A percentile compares a stretch with the other conserved stretches of the same genome.
phyloP scores from a whole-genome alignment of 2,888 invertebrate genomes.

The Tupiocoris notatus region DNA sequence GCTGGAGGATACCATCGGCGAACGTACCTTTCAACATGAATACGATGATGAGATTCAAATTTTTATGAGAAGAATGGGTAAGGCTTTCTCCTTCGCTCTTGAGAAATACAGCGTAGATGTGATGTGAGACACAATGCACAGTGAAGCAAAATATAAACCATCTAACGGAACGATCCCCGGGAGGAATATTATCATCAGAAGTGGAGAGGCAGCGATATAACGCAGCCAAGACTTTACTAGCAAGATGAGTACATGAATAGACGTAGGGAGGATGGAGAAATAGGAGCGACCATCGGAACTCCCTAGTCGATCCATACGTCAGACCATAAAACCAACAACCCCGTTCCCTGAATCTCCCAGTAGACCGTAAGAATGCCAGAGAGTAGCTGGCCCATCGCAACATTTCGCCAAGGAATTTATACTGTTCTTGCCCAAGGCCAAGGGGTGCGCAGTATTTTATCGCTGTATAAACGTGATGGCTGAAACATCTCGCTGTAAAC shows the following conservation, averaged over 20 bases:
- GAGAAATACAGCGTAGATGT: neutral
- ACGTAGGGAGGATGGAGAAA: neutral
- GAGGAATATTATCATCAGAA: slow-evolving; percentile 16
- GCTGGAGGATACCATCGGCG: too few species aligned
- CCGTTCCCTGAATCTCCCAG: neutral
- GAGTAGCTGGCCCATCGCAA: neutral
- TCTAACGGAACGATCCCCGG: slow-evolving; percentile 3
- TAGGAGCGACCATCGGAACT: neutral
- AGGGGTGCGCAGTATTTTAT: neutral
- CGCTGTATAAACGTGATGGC: neutral
- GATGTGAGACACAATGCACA: neutral
- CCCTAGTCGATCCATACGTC: neutral
- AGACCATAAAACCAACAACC: neutral
- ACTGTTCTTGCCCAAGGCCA: neutral
- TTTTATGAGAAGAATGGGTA: neutral
- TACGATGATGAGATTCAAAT: neutral
- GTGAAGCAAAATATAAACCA: slow-evolving; percentile 4
- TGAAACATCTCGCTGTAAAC: too few species aligned
- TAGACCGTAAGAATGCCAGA: neutral
- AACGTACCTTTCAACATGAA: neutral
- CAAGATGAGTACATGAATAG: neutral
- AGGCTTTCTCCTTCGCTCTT: neutral
- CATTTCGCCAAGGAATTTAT: neutral
- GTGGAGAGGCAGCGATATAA: neutral
- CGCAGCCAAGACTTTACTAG: neutral